Conservation (phyloP, 2,113 vertebrate species). For the Ascaphus truei region DNA sequence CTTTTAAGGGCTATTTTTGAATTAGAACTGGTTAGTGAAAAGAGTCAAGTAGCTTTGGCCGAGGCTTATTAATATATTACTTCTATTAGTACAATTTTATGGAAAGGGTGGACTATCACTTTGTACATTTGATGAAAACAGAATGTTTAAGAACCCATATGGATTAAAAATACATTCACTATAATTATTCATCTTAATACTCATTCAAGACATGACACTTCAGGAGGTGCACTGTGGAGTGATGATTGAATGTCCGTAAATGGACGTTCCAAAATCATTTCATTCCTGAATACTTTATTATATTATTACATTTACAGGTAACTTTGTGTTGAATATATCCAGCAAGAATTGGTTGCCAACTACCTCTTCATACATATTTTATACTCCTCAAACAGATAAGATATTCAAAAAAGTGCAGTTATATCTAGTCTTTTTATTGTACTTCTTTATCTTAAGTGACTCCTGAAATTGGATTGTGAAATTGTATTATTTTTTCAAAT, state of each 20-base stretch:
- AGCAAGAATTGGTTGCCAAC: neutral
- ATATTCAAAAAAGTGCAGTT: constrained; percentile 7
- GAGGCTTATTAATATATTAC: no score
- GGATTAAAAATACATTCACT: neutral
- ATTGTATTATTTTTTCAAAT: constrained; percentile 27
- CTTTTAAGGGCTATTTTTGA: no score
- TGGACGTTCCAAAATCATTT: constrained; percentile 4
- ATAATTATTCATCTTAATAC: neutral
- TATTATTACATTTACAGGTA: constrained; percentile 29
- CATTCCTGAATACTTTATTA: constrained; percentile 9
- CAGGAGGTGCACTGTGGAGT: neutral
- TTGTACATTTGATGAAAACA: no score
- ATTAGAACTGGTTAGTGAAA: no score
- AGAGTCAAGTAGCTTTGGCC: no score
- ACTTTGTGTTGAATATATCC: neutral
- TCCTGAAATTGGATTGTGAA: constrained; percentile 21
- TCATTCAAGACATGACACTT: neutral
- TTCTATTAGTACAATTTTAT: no score
- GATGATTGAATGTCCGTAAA: constrained; percentile 14
- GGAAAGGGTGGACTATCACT: no score
- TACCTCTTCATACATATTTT: constrained; percentile 14
- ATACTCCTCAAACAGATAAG: constrained; percentile 9
- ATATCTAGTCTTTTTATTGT: constrained; percentile 9
- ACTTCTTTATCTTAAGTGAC: constrained; percentile 27
- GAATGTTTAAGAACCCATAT: neutral